Evolutionary conservation across 2,797 vertebrate species (phyloP).

Genomic region (Dryobates pubescens): DNA sequence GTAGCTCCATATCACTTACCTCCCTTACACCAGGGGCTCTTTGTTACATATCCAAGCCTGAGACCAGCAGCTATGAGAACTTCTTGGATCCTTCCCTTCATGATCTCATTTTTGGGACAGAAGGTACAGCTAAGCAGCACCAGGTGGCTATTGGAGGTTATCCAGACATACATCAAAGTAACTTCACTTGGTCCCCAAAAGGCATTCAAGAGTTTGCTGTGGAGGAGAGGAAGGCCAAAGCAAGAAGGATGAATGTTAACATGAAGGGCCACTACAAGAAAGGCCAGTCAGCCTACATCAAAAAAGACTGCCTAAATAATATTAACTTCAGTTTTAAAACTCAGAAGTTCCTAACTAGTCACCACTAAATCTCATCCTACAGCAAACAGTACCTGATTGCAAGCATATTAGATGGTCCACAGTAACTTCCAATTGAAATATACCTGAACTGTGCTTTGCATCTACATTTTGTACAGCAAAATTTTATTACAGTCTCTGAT

Average conservation of each 20-base stretch:
- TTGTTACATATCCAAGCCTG: background rate
- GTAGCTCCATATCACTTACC: background rate
- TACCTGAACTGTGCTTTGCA: background rate
- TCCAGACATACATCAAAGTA: constrained; percentile 26
- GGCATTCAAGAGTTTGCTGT: background rate
- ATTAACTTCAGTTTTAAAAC: background rate
- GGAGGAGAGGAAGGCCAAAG: background rate
- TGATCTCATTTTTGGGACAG: constrained; percentile 7
- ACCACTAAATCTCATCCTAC: background rate
- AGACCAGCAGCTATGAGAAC: background rate
- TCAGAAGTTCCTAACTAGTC: background rate
- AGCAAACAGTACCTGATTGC: background rate
- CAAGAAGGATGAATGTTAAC: background rate
- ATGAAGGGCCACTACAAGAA: background rate
- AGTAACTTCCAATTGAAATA: background rate
- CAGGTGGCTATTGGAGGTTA: constrained; percentile 36
- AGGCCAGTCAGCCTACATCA: background rate
- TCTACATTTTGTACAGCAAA: background rate
- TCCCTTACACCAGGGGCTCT: constrained; percentile 19
- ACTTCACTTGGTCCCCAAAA: background rate
- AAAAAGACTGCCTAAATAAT: background rate
- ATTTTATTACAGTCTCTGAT: background rate
- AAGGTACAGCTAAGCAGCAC: constrained; percentile 22
- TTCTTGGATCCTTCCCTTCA: background rate
- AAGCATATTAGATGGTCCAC: background rate